Percentiles rank a stretch among this genome's conserved stretches.
phyloP scores from a whole-genome alignment of 2,113 vertebrate species.

The Hypocryptadius cinnamomeus region DNA sequence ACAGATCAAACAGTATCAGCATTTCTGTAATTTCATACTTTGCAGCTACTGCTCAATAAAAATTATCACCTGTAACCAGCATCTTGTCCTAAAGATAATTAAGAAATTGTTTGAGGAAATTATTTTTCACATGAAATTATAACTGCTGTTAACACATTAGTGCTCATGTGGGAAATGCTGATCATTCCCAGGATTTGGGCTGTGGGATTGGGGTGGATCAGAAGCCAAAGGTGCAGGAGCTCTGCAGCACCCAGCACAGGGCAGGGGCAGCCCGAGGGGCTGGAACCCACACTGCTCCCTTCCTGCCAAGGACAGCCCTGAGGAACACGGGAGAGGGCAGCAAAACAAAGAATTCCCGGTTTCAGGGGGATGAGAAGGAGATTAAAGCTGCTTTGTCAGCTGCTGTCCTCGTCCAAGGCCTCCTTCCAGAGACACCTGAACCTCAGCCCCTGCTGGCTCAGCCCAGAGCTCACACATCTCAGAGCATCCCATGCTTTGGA shows the following conservation, averaged over 20 bases:
- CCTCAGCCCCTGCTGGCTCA: background rate
- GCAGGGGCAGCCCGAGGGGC: background rate
- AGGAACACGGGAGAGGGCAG: accelerated
- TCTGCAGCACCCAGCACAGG: accelerated
- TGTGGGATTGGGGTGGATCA: background rate
- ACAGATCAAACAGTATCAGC: background rate
- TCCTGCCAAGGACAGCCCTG: background rate
- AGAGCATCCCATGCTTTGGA: background rate
- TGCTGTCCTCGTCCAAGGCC: background rate
- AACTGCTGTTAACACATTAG: background rate
- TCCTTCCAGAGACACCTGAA: background rate
- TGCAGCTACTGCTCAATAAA: background rate
- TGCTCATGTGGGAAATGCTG: background rate
- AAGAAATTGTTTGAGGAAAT: background rate
- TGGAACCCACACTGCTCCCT: accelerated
- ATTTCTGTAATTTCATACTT: background rate
- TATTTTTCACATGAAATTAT: background rate
- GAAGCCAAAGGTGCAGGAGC: background rate
- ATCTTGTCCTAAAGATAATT: background rate
- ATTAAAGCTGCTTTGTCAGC: background rate
- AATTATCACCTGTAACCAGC: background rate
- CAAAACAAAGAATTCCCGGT: background rate
- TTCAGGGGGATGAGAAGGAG: background rate
- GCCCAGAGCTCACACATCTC: background rate
- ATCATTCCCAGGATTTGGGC: background rate